Percentiles rank a stretch among this genome's conserved stretches.
These are phyloP conservation scores for Callinectes sapidus DNA, from an alignment of 2,888 invertebrate genomes.

Conservation along the genomic window DNA sequence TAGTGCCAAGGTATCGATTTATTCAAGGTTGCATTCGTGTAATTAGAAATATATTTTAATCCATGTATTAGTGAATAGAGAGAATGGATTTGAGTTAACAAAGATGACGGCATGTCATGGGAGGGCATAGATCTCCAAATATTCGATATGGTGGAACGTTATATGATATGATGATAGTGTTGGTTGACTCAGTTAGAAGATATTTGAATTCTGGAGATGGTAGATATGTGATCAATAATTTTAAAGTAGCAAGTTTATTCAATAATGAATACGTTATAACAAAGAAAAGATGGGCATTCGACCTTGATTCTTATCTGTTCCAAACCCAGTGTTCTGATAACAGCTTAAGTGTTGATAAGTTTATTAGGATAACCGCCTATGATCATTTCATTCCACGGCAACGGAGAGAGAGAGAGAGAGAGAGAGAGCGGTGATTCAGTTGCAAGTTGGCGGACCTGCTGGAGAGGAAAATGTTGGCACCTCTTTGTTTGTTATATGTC, in stretches of 20 bases:
- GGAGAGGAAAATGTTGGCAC: not conserved
- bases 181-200: not conserved
- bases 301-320: not conserved
- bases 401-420: not conserved
- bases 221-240: conserved; percentile 4
- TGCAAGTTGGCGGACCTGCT: not conserved
- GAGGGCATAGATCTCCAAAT: not conserved
- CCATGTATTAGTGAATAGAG: not conserved
- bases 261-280: not conserved
- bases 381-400: not conserved
- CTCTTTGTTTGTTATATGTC: not conserved
- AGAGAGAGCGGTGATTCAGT: not conserved
- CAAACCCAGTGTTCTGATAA: not conserved
- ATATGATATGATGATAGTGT: not conserved
- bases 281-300: not conserved
- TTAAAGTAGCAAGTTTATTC: not conserved
- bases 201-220: not conserved
- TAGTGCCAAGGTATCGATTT: not conserved
- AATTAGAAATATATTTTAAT: not conserved
- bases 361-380: not conserved
- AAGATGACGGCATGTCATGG: not conserved
- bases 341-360: not conserved
- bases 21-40: not conserved
- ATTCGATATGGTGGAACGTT: not conserved
- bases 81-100: not conserved